These are phyloP conservation scores for Cladopsammia gracilis DNA, from an alignment of 64 coral and sea anemone species.

Conservation along the genomic window DNA sequence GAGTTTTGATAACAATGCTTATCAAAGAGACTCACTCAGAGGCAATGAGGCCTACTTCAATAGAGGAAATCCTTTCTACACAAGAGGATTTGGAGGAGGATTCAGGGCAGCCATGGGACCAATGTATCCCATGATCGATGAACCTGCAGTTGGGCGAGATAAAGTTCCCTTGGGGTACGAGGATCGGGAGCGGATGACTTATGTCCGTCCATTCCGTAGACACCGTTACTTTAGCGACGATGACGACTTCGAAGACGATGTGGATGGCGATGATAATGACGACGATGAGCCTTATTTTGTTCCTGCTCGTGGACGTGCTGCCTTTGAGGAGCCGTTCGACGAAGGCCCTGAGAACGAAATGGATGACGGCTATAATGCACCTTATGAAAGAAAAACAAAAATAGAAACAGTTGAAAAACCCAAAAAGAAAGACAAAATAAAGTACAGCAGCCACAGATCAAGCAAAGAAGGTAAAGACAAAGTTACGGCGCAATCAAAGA, in stretches of 20 bases:
- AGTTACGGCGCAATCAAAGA: constrained; percentile 7
- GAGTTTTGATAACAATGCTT: constrained; percentile 1
- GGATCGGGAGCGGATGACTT: not conserved
- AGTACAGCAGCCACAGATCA: not conserved
- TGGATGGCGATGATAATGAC: constrained; percentile 9
- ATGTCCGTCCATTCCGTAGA: constrained; percentile 13
- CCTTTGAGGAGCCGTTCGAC: constrained; percentile 47
- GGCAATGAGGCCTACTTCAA: not conserved
- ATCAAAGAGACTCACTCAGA: constrained; percentile 7
- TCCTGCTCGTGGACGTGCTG: constrained; percentile 4
- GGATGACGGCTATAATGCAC: constrained; percentile 77
- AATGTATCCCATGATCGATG: constrained; percentile 56
- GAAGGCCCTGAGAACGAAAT: constrained; percentile 70
- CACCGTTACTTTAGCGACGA: constrained; percentile 56
- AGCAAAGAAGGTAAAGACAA: constrained; percentile 11
- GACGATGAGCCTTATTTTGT: constrained; percentile 15
- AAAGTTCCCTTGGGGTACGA: constrained; percentile 58
- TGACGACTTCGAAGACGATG: constrained; percentile 48
- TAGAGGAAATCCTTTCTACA: constrained; percentile 13
- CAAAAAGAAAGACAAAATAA: constrained; percentile 30
- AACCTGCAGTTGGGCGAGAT: constrained; percentile 54
- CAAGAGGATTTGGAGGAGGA: constrained; percentile 34
- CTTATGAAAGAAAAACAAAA: constrained; percentile 87
- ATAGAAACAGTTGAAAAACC: constrained; percentile 78
- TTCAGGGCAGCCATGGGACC: not conserved